Evolutionary conservation across 2,113 vertebrate species (phyloP).

Genomic region (Pseudopipra pipra): DNA sequence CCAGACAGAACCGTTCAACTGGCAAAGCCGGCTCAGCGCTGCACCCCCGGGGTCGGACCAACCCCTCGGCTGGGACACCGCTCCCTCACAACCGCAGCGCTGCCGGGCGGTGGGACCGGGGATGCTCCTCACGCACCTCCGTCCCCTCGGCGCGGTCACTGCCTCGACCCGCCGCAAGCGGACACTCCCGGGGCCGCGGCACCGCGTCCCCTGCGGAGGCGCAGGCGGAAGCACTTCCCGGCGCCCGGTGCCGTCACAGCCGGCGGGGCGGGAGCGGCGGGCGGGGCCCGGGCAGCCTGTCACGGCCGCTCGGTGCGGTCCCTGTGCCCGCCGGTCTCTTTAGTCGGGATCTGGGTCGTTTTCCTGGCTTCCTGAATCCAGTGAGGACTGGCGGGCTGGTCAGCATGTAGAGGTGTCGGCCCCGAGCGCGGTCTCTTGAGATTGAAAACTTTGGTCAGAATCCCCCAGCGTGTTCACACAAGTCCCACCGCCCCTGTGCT

Average conservation of each 20-base stretch:
- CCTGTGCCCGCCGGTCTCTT: fast-evolving
- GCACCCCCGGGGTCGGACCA: fast-evolving
- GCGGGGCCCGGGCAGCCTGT: background rate
- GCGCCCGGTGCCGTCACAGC: background rate
- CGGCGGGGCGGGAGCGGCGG: background rate
- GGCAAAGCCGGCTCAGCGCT: fast-evolving
- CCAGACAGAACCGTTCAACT: background rate
- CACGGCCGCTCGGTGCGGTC: too few species aligned
- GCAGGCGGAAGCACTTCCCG: background rate
- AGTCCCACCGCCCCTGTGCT: too few species aligned
- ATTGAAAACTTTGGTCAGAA: background rate
- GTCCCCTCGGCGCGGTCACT: background rate
- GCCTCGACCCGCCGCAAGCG: background rate
- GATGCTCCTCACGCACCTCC: background rate
- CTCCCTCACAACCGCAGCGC: fast-evolving
- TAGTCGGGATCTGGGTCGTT: fast-evolving
- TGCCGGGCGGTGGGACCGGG: fast-evolving
- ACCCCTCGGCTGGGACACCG: fast-evolving
- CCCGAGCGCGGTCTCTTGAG: background rate
- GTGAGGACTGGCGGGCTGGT: fast-evolving
- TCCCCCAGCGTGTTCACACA: fast-evolving
- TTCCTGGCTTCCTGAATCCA: fast-evolving
- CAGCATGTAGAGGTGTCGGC: fast-evolving
- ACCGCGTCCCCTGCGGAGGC: background rate
- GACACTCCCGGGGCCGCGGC: background rate